phyloP scores from a whole-genome alignment of 2,797 vertebrate genomes.

The Periparus ater region DNA sequence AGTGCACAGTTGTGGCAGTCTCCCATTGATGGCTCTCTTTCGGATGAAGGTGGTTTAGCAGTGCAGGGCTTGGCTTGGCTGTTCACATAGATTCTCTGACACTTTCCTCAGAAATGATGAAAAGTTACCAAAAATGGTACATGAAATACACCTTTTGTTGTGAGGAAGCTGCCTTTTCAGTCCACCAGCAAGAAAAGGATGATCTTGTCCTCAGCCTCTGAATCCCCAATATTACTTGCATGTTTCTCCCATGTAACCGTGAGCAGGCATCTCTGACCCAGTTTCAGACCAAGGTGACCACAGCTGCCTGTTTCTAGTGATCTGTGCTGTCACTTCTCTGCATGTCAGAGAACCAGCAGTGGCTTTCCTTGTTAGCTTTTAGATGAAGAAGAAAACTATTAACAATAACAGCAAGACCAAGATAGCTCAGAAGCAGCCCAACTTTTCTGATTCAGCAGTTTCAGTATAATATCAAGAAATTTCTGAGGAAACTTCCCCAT shows the following conservation, averaged over 20 bases:
- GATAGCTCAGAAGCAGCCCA: background rate
- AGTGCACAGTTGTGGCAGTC: background rate
- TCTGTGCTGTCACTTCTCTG: conserved; percentile 34
- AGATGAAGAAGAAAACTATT: background rate
- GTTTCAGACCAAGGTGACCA: conserved; percentile 48
- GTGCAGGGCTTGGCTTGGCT: background rate
- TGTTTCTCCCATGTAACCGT: background rate
- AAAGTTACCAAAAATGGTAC: background rate
- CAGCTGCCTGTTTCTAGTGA: conserved; percentile 24
- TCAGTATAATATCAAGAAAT: background rate
- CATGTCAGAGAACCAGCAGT: conserved; percentile 10
- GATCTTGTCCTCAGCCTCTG: background rate
- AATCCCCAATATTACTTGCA: background rate
- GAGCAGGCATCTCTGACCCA: conserved; percentile 29
- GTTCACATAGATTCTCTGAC: background rate
- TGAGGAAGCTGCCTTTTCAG: background rate
- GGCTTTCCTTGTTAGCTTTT: conserved; percentile 37
- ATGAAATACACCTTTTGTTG: background rate
- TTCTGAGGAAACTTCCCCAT: background rate
- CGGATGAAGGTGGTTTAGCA: background rate
- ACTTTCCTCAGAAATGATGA: background rate
- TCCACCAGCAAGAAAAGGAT: background rate
- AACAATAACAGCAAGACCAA: background rate
- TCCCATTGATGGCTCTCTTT: background rate
- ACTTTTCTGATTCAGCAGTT: background rate